Evolutionary conservation across 1,140 invertebrate genomes (phyloP).

Genomic region (Geopemphigus sp.): DNA sequence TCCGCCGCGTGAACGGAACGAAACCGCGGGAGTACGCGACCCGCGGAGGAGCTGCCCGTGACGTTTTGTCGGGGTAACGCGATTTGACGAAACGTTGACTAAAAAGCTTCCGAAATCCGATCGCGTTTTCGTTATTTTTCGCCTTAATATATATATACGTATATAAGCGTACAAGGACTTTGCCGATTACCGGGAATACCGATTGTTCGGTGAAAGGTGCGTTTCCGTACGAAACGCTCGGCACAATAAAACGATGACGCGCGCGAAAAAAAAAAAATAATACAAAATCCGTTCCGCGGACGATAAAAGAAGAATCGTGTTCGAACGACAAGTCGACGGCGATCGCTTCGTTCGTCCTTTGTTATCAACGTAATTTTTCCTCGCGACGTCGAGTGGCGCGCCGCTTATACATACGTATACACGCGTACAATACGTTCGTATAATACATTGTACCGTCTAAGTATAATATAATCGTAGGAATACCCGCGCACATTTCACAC

Average conservation of each 20-base stretch:
- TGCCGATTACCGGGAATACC: not conserved
- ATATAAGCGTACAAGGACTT: not conserved
- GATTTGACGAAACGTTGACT: constrained; percentile 1
- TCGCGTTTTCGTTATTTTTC: not conserved
- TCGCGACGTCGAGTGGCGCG: constrained; percentile 30
- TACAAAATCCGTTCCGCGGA: constrained; percentile 4
- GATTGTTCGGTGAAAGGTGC: constrained; percentile 5
- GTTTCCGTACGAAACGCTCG: constrained; percentile 10
- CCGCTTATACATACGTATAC: too few species aligned
- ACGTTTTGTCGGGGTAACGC: too few species aligned
- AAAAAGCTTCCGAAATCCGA: constrained; percentile 2
- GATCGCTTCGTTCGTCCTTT: not conserved
- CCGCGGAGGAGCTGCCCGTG: too few species aligned
- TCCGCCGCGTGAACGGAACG: too few species aligned
- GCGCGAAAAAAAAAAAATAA: not conserved
- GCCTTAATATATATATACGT: too few species aligned
- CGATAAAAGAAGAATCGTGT: constrained; percentile 36
- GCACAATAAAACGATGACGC: constrained; percentile 32
- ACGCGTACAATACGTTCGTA: too few species aligned
- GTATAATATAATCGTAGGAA: not conserved
- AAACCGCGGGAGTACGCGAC: too few species aligned
- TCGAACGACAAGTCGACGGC: constrained; percentile 26
- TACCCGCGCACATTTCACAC: not conserved
- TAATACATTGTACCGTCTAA: not conserved
- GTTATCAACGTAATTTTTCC: constrained; percentile 12